Evolutionary conservation across 2,888 invertebrate genomes (phyloP).

Genomic region (Lamellibrachia columna): DNA sequence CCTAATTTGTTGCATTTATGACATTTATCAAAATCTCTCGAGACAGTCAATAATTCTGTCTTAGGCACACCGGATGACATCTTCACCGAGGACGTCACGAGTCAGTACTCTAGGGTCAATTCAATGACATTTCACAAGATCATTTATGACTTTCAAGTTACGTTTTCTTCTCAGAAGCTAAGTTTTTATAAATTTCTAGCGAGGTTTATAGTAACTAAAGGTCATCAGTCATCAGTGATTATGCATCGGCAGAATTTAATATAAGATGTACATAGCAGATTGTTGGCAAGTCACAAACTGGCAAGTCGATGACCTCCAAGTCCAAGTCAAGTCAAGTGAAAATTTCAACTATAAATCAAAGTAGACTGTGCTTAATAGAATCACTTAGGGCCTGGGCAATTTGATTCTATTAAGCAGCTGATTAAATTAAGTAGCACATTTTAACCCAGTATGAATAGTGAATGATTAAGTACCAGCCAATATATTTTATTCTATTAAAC

Average conservation of each 20-base stretch:
- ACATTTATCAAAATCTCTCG: neutral
- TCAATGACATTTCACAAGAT: neutral
- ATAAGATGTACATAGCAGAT: no score
- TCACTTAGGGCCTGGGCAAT: no score
- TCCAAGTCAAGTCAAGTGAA: no score
- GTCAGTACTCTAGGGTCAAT: neutral
- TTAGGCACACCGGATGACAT: neutral
- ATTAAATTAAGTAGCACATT: no score
- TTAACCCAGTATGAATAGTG: no score
- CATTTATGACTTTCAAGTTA: neutral
- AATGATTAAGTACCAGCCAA: no score
- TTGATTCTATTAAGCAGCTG: no score
- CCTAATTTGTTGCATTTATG: neutral
- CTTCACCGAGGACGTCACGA: neutral
- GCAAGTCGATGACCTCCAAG: no score
- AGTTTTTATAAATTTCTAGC: neutral
- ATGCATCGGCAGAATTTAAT: neutral
- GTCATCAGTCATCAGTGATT: neutral
- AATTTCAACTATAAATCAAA: no score
- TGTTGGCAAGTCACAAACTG: no score
- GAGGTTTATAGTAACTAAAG: neutral
- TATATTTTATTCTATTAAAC: no score
- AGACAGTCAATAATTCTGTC: neutral
- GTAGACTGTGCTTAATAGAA: no score
- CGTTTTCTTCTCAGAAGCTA: neutral